These are phyloP conservation scores for Acleris cristana DNA, from an alignment of 2,888 invertebrate species.

Conservation along the genomic window DNA sequence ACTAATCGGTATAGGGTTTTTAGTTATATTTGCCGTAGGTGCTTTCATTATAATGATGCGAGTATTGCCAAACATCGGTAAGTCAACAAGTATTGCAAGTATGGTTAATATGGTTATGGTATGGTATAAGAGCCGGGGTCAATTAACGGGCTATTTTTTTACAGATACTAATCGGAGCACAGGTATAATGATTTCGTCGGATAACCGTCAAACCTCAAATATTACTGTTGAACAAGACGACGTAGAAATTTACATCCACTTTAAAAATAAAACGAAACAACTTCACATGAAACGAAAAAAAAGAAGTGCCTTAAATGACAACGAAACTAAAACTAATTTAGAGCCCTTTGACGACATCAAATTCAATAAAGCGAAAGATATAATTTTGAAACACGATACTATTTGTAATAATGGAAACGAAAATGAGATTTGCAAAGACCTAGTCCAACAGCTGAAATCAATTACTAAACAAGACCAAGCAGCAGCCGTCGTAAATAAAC, in stretches of 20 bases:
- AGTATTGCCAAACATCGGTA: constrained; percentile 58
- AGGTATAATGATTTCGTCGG: constrained; percentile 64
- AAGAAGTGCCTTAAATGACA: constrained; percentile 45
- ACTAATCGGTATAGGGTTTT: constrained; percentile 51
- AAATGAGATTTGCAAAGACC: constrained; percentile 62
- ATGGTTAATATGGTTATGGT: no score
- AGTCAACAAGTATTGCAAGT: constrained; percentile 36
- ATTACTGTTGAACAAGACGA: constrained; percentile 54
- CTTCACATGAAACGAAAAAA: constrained; percentile 51
- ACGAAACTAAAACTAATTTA: constrained; percentile 36
- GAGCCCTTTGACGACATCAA: constrained; percentile 55
- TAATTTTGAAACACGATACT: constrained; percentile 62
- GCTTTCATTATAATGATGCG: constrained; percentile 56
- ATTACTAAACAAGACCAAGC: constrained; percentile 43
- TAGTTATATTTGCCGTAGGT: constrained; percentile 54
- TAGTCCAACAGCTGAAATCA: constrained; percentile 59
- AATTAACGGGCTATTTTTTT: constrained; percentile 29
- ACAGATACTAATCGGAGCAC: constrained; percentile 55
- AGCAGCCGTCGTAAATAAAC: constrained; percentile 17
- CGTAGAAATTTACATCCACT: constrained; percentile 54
- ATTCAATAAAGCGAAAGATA: constrained; percentile 59
- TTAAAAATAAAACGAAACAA: constrained; percentile 55
- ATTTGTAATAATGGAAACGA: constrained; percentile 59
- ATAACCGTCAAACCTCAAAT: constrained; percentile 54
- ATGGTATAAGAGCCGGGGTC: no score